phyloP scores from a whole-genome alignment of 2,113 vertebrate genomes.

The Eira barbara region DNA sequence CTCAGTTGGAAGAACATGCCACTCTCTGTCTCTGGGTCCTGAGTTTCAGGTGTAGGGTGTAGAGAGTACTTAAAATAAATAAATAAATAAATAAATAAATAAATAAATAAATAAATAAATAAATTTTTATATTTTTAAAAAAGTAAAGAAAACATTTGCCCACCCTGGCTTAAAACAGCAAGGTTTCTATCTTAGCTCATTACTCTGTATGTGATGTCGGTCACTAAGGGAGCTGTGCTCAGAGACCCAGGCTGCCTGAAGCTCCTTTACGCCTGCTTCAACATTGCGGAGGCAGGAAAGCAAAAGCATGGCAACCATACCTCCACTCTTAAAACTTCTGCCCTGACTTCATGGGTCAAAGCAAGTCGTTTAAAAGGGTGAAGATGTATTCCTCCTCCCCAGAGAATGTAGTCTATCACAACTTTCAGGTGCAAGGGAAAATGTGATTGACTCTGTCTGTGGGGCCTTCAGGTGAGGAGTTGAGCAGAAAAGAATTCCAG shows the following conservation, averaged over 20 bases:
- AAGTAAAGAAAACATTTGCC: not conserved
- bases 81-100: not conserved
- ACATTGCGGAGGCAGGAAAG: too few species aligned
- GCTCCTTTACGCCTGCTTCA: not conserved
- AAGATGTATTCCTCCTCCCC: not conserved
- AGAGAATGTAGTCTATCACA: not conserved
- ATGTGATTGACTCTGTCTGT: not conserved
- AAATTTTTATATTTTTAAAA: not conserved
- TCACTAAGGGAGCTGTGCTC: not conserved
- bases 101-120: not conserved
- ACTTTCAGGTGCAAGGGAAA: not conserved
- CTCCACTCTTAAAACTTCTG: not conserved
- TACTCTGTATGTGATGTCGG: accelerated
- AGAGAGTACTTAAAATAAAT: not conserved
- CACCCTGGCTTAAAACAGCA: not conserved
- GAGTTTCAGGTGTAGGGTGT: not conserved
- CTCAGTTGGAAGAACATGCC: not conserved
- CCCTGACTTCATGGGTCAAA: not conserved
- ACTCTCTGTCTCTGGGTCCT: not conserved
- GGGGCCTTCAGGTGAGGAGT: not conserved
- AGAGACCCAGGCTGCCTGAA: not conserved
- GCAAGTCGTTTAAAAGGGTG: not conserved
- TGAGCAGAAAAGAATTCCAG: not conserved
- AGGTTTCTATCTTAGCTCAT: not conserved
- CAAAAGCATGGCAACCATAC: too few species aligned